phyloP scores from a whole-genome alignment of 2,888 invertebrate species.

The Synergus itoensis region DNA sequence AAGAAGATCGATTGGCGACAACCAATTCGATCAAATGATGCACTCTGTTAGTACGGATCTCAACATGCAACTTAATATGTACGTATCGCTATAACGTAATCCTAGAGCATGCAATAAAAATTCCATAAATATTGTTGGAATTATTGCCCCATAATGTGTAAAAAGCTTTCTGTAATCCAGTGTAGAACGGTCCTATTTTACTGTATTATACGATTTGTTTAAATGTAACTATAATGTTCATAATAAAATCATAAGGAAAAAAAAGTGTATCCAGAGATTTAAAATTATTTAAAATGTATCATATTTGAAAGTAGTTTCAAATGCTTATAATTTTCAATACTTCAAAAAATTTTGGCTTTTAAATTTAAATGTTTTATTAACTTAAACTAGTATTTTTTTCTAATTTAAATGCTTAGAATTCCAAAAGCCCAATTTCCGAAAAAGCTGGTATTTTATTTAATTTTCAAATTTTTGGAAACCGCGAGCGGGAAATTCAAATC shows the following conservation, averaged over 20 bases:
- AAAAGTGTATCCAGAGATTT: no score
- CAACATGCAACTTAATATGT: slow-evolving; percentile 50
- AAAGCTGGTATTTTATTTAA: no score
- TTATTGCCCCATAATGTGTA: slow-evolving; percentile 63
- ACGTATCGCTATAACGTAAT: slow-evolving; percentile 43
- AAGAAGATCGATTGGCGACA: slow-evolving; percentile 87
- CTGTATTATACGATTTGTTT: slow-evolving; percentile 73
- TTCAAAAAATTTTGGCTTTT: no score
- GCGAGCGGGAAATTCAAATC: slow-evolving; percentile 14
- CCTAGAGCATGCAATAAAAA: slow-evolving; percentile 12
- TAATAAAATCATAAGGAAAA: slow-evolving; percentile 65
- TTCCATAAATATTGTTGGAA: slow-evolving; percentile 49
- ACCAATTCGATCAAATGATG: slow-evolving; percentile 83
- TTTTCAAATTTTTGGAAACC: background rate
- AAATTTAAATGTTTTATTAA: no score
- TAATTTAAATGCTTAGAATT: no score
- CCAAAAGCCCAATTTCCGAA: no score
- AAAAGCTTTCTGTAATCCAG: slow-evolving; percentile 66
- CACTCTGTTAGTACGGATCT: slow-evolving; percentile 45
- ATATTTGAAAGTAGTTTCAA: no score
- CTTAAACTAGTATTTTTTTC: no score
- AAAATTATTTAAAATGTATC: no score
- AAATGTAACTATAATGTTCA: slow-evolving; percentile 74
- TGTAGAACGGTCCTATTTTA: slow-evolving; percentile 74
- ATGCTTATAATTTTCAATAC: no score